phyloP scores from a whole-genome alignment of 1,140 invertebrate genomes.

The Coptotermes formosanus region DNA sequence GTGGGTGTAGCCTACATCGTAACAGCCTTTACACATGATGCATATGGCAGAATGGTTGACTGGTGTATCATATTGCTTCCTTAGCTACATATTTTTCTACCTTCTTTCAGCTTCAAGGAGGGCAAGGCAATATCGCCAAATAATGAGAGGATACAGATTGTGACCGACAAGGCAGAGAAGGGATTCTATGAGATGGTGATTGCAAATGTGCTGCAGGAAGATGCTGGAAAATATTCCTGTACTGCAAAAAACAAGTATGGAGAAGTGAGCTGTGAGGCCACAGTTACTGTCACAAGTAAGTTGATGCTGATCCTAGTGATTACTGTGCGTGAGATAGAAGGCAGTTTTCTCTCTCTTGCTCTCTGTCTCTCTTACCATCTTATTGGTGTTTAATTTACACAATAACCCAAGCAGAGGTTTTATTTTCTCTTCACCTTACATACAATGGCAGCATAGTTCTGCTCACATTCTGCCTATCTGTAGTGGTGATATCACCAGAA shows the following conservation, averaged over 20 bases:
- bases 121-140: slow-evolving; percentile 65
- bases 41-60: background rate
- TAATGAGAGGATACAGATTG: slow-evolving; percentile 69
- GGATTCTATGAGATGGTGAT: slow-evolving; percentile 92
- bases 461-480: no score
- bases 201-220: slow-evolving; percentile 70
- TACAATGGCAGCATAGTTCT: no score
- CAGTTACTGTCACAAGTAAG: slow-evolving; percentile 73
- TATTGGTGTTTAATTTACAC: no score
- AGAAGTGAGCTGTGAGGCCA: slow-evolving; percentile 70
- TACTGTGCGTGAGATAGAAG: no score
- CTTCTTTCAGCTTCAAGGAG: slow-evolving; percentile 74
- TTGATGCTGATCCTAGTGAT: background rate
- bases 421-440: no score
- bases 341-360: no score
- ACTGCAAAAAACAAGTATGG: slow-evolving; percentile 83
- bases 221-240: slow-evolving; percentile 88
- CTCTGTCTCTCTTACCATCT: no score
- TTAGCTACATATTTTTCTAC: no score
- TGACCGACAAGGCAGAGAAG: slow-evolving; percentile 71
- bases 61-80: background rate
- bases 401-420: no score
- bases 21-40: background rate
- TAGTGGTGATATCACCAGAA: no score
- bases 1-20: background rate